Percentiles rank a stretch among this genome's conserved stretches.
phyloP scores from a whole-genome alignment of 2,888 invertebrate species.

The Aquatica leii region DNA sequence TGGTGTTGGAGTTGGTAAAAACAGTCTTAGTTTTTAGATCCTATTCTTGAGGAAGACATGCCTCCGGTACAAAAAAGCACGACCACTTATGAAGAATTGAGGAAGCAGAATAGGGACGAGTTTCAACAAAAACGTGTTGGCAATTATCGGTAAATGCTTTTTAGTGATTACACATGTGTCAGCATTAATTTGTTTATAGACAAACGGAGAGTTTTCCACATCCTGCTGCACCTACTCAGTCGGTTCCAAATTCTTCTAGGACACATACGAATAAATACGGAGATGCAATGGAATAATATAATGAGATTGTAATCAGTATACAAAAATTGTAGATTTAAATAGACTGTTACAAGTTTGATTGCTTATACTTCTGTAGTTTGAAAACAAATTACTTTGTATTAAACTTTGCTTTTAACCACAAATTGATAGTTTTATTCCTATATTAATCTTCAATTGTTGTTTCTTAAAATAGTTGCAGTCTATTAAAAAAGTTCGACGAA shows the following conservation, averaged over 20 bases:
- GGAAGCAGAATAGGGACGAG: slow-evolving; percentile 74
- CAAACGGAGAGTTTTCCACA: slow-evolving; percentile 17
- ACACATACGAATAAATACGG: slow-evolving; percentile 50
- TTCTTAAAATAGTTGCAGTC: no score
- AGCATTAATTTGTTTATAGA: slow-evolving; percentile 3
- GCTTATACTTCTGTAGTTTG: no score
- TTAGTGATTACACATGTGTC: not conserved
- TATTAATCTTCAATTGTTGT: no score
- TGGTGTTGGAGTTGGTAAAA: not conserved
- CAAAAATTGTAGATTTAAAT: no score
- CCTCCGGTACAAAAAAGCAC: slow-evolving; percentile 60
- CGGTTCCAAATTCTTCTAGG: slow-evolving; percentile 22
- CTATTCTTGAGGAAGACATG: slow-evolving; percentile 62
- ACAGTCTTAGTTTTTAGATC: slow-evolving; percentile 44
- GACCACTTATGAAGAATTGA: slow-evolving; percentile 76
- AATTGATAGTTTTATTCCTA: no score
- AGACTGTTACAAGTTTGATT: no score
- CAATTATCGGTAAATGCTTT: slow-evolving; percentile 45
- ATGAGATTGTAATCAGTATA: not conserved
- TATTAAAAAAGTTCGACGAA: no score
- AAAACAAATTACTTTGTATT: no score
- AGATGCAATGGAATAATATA: slow-evolving; percentile 44
- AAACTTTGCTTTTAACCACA: no score
- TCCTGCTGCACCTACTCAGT: slow-evolving; percentile 20
- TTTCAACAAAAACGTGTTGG: slow-evolving; percentile 58